These are phyloP conservation scores for Limonius californicus DNA, from an alignment of 1,140 invertebrate genomes.

Conservation along the genomic window DNA sequence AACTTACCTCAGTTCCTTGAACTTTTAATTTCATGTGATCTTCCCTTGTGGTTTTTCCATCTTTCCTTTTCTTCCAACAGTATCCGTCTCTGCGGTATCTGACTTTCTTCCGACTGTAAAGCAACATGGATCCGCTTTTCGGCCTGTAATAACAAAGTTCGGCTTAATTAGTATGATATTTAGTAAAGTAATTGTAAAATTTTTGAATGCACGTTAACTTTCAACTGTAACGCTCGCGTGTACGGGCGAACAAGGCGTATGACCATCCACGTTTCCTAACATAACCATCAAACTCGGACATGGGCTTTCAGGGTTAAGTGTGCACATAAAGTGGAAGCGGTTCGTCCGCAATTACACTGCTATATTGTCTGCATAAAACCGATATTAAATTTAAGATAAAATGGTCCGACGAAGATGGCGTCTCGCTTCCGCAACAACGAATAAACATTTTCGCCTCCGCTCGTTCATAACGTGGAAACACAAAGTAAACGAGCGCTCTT, in stretches of 20 bases:
- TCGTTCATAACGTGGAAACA: background rate
- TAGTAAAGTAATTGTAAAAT: too few relatives aligned
- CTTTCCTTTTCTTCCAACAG: constrained; percentile 98
- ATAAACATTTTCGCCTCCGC: background rate
- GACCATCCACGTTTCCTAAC: constrained; percentile 3
- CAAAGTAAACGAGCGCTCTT: background rate
- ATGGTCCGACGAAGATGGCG: background rate
- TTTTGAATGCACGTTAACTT: background rate
- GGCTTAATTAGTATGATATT: too few relatives aligned
- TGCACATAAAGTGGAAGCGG: constrained; percentile 19
- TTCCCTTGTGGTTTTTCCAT: constrained; percentile 95
- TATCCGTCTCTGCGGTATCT: constrained; percentile 95
- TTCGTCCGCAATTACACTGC: constrained; percentile 19
- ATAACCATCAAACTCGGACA: constrained; percentile 14
- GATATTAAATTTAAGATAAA: constrained; percentile 24
- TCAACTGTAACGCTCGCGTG: background rate
- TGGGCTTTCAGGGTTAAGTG: constrained; percentile 21
- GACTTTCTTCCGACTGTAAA: constrained; percentile 95
- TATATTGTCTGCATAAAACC: constrained; percentile 23
- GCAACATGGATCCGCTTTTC: constrained; percentile 93
- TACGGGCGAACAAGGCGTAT: background rate
- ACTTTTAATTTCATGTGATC: constrained; percentile 99
- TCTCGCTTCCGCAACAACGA: background rate
- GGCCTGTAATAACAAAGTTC: constrained; percentile 63
- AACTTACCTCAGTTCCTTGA: constrained; percentile 86